Base-by-base conservation (phyloP, 2,113 vertebrate species). In the Puffinus mauretanicus region DNA sequence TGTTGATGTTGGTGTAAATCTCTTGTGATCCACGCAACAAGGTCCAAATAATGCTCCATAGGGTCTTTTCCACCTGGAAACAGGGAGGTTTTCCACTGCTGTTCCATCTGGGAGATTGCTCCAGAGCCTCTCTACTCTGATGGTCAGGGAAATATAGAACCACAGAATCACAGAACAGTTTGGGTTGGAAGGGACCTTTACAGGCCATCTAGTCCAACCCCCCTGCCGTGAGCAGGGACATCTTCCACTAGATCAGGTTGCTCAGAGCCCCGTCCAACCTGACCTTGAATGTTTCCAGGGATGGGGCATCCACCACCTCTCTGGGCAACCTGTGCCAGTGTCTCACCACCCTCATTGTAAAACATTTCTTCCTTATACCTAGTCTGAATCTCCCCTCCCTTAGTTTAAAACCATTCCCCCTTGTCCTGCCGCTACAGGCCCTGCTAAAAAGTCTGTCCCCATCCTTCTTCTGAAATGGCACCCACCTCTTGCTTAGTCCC, bases 401-500 rank as follows among this genome's bases (percentile, higher is more conserved):
- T 2, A 49, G 16, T 27, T 70, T 27, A 49, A 27, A 49, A 7
- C 46, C 67, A 7, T 36, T 4, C 10, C 46, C 21, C 11, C 67
- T 27, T 12, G 6, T 27, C 11, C 67, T 36, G 3, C 20, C 5
- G 12, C 38, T 4, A 7, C 62, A 29, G 26, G 21, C 44, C 30
- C 42, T 34, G 9, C 42, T 24, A 66, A 34, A 36, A 70, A 11
- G 26, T 10, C 38, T 34, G 52, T 34, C 71, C 29, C 52, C 71
- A 17, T 25, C 29, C 30, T 55, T 55, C 29, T 14, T 34, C 25
- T 3, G 7, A 42, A 79, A 36, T 19, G 14, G 38, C 44, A 77
- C 17, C 52, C 73, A 44, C 40, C 2, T 0, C 27, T 8, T 5
- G 0, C 44, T 84, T 21, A 6, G 34, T 22, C 10, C 16, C 52